phyloP scores from a whole-genome alignment of 2,888 invertebrate genomes.

The Melieria crassipennis region DNA sequence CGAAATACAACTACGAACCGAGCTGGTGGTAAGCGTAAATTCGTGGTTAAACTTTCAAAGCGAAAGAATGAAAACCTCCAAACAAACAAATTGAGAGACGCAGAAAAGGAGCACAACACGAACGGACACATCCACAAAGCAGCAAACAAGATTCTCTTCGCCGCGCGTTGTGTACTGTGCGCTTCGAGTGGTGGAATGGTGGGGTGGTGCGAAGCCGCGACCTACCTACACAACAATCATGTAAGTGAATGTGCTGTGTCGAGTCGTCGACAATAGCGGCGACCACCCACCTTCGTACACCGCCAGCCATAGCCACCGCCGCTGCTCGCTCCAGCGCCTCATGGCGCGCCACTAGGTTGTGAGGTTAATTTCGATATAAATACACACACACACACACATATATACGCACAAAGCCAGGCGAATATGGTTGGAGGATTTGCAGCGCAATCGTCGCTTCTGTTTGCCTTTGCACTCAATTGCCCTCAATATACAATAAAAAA shows the following conservation, averaged over 20 bases:
- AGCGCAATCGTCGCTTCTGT: constrained; percentile 39
- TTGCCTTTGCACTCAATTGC: constrained; percentile 50
- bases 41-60: too few relatives aligned
- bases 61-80: too few relatives aligned
- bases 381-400: constrained; percentile 15
- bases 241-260: constrained; percentile 43
- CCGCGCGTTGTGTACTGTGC: neutral
- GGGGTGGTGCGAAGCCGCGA: constrained; percentile 44
- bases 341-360: constrained; percentile 48
- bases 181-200: constrained; percentile 3
- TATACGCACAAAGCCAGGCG: neutral
- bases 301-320: neutral
- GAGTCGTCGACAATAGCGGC: neutral
- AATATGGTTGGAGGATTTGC: neutral
- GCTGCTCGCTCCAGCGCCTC: constrained; percentile 32
- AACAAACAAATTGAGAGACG: too few relatives aligned
- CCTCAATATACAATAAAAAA: constrained; percentile 44
- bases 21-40: too few relatives aligned
- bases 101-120: too few relatives aligned
- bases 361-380: constrained; percentile 47
- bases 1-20: too few relatives aligned
- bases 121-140: too few relatives aligned
- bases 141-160: too few relatives aligned
- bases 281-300: neutral
- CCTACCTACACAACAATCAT: constrained; percentile 57